Percentiles rank a stretch among this genome's conserved stretches.
Evolutionary conservation across 2,113 vertebrate species (phyloP).

Genomic region (Vidua macroura): DNA sequence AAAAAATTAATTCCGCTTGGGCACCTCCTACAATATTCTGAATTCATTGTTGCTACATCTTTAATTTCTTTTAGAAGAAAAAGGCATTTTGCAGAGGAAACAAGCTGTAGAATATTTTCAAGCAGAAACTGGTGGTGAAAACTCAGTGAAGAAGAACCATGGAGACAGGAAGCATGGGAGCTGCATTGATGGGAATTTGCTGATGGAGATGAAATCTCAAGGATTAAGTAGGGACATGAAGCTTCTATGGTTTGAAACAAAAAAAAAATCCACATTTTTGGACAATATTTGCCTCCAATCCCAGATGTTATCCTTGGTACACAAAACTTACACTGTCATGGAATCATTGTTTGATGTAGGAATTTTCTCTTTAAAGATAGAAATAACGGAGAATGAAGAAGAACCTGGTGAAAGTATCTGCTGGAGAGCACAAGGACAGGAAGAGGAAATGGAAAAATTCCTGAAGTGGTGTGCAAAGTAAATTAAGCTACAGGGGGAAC

Average conservation of each 20-base stretch:
- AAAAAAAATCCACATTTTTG: background rate
- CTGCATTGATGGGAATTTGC: fast-evolving
- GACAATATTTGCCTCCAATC: background rate
- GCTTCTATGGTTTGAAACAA: background rate
- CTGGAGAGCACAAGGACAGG: background rate
- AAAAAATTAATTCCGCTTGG: background rate
- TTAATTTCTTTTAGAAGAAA: background rate
- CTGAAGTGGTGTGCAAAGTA: background rate
- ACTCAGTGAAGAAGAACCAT: background rate
- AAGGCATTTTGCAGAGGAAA: background rate
- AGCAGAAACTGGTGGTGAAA: background rate
- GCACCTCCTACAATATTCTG: background rate
- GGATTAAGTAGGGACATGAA: background rate
- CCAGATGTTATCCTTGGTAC: background rate
- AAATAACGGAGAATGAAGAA: background rate
- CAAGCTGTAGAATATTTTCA: background rate
- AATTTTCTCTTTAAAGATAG: background rate
- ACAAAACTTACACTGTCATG: background rate
- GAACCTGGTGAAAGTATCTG: background rate
- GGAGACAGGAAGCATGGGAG: background rate
- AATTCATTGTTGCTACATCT: background rate
- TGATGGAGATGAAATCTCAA: background rate
- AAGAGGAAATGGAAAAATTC: background rate
- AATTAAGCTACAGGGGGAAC: background rate
- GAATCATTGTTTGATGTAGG: background rate